Base-by-base conservation (phyloP, 2,888 invertebrate genomes). In the Syrphus vitripennis region DNA sequence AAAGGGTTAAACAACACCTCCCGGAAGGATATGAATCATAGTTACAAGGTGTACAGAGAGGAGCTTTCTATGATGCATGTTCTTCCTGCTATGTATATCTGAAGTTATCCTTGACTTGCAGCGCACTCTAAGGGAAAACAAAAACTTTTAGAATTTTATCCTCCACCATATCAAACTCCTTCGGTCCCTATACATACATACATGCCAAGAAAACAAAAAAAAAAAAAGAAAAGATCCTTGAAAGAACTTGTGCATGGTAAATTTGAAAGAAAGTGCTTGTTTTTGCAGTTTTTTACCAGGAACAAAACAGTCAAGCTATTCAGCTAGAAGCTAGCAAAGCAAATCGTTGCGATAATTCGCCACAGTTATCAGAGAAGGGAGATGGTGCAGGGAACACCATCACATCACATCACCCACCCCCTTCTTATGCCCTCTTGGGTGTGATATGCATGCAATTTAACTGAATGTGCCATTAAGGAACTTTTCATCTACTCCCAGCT, bases 271-370 rank as follows among this genome's bases (percentile, higher is more conserved):
- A 84, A 84, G 45, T 86, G 82, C 82, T 81, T 82, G 82, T 86
- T 82, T 77, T 69, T 72, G 86, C 82, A 86, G 67, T 84, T 81
- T 77, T 37, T 50, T 19, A n/a, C n/a, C 74, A 75, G 61, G 55
- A 72, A 74, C 67, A 53, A 42, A 12, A 37, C 14, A 70, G 21
- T 57, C 50, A 63, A 61, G 57, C 55, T 24, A 82, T 81, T 84
- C 72, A 71, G 76, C 69, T 55, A 29, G 63, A 42, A 72, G 82
- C 72, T 48, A 77, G 77, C 77, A 53, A 53, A 63, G 84, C 81
- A 86, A 86, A 86, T 86, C 82, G 82, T 74, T 82, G 82, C 77
- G 86, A 86, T 86, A 86, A 86, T 86, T 82, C 86, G 82, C 77
- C 70, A 86, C 82, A 86, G 77, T 78, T 86, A 82, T 71, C 86